phyloP scores from a whole-genome alignment of 2,888 invertebrate genomes.

The Smittia aterrima region DNA sequence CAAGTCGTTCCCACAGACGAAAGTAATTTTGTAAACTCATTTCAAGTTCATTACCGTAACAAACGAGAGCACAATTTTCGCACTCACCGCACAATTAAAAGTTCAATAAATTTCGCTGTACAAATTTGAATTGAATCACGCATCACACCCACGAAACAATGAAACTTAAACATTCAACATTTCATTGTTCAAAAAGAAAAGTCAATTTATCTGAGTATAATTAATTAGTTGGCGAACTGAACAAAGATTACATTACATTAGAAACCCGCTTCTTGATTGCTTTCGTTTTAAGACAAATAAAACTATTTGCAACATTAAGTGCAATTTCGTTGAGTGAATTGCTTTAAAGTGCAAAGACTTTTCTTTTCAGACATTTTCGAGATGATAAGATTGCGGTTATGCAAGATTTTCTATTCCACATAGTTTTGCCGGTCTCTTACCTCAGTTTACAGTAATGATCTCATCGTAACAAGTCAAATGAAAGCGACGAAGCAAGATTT shows the following conservation, averaged over 20 bases:
- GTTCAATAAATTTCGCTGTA: not conserved
- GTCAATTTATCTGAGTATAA: not conserved
- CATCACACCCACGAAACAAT: too few relatives aligned
- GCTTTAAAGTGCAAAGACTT: too few relatives aligned
- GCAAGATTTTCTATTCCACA: conserved; percentile 11
- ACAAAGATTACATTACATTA: not conserved
- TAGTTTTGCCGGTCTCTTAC: not conserved
- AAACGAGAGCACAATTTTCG: not conserved
- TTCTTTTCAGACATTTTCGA: too few relatives aligned
- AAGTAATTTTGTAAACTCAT: too few relatives aligned
- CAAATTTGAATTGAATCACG: not conserved
- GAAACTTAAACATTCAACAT: not conserved
- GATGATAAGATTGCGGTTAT: too few relatives aligned
- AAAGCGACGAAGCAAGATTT: too few relatives aligned
- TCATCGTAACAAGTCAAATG: too few relatives aligned
- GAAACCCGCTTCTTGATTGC: too few relatives aligned
- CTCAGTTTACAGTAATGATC: too few relatives aligned
- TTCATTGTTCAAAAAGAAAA: not conserved
- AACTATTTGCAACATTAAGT: too few relatives aligned
- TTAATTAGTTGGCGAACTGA: not conserved
- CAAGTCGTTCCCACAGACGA: not conserved
- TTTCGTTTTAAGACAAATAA: too few relatives aligned
- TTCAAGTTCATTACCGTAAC: not conserved
- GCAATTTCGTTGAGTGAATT: too few relatives aligned
- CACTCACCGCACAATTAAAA: not conserved